phyloP scores from a whole-genome alignment of 2,113 vertebrate genomes.

The Mellivora capensis region DNA sequence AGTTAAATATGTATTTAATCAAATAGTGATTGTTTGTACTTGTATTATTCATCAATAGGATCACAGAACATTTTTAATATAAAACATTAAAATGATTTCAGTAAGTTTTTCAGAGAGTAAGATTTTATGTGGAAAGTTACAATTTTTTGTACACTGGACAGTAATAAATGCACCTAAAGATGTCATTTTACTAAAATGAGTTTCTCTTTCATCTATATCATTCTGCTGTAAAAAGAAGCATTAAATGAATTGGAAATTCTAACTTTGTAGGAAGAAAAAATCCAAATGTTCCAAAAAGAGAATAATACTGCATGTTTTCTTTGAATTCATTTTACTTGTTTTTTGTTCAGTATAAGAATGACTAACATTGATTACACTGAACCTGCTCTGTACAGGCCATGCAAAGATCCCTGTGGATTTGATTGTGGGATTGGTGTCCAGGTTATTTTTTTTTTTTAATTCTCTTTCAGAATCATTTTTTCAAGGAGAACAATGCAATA shows the following conservation, averaged over 20 bases:
- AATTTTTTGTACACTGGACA: background rate
- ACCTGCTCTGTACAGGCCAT: background rate
- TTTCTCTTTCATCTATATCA: background rate
- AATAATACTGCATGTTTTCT: background rate
- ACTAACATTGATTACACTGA: conserved; percentile 42
- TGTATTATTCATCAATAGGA: background rate
- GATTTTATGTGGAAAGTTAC: background rate
- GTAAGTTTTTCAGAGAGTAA: background rate
- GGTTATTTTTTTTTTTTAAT: background rate
- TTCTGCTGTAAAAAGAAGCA: background rate
- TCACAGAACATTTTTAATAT: background rate
- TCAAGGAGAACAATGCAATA: conserved; percentile 52
- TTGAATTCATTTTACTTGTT: conserved; percentile 59
- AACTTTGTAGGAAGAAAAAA: background rate
- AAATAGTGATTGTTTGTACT: background rate
- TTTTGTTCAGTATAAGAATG: conserved; percentile 31
- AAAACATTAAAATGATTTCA: background rate
- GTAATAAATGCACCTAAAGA: background rate
- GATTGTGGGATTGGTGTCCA: conserved; percentile 56
- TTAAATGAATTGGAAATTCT: background rate
- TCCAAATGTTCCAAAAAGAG: background rate
- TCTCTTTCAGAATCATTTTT: background rate
- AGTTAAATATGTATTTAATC: background rate
- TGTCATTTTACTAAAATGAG: background rate
- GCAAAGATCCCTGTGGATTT: conserved; percentile 55